These are phyloP conservation scores for Odontocerum albicorne DNA, from an alignment of 2,888 invertebrate species.

Conservation along the genomic window DNA sequence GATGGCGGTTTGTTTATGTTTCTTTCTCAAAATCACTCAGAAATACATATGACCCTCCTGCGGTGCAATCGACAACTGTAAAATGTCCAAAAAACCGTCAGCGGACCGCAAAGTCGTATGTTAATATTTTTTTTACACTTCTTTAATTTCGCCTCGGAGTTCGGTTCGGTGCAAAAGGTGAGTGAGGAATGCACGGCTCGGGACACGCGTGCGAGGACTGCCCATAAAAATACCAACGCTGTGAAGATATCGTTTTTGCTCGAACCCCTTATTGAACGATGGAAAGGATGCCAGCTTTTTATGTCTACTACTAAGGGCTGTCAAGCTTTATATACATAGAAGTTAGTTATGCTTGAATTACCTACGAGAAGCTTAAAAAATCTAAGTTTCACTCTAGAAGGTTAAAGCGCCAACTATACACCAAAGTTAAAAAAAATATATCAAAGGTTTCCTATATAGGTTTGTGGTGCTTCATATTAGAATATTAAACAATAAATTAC, in stretches of 20 bases:
- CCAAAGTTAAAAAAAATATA: too few species aligned
- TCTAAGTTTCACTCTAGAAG: too few species aligned
- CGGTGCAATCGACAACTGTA: neutral
- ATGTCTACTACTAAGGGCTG: too few species aligned
- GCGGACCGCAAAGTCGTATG: neutral
- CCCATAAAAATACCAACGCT: constrained; percentile 20
- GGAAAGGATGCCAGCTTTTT: constrained; percentile 7
- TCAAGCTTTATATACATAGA: too few species aligned
- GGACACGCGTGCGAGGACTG: constrained; percentile 11
- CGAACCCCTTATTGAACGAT: neutral
- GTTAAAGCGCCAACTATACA: too few species aligned
- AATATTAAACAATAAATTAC: too few species aligned
- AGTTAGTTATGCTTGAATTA: neutral
- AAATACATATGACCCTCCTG: neutral
- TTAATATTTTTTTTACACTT: neutral
- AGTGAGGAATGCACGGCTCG: constrained; percentile 2
- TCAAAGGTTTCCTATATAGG: too few species aligned
- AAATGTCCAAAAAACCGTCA: neutral
- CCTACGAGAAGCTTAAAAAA: constrained; percentile 1
- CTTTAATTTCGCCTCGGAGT: neutral
- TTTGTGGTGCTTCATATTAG: too few species aligned
- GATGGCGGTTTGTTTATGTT: neutral
- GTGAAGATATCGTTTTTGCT: constrained; percentile 4
- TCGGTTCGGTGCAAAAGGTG: neutral
- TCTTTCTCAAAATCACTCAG: neutral